Conservation (phyloP, 2,797 vertebrate species). For the Sitta carolinensis region DNA sequence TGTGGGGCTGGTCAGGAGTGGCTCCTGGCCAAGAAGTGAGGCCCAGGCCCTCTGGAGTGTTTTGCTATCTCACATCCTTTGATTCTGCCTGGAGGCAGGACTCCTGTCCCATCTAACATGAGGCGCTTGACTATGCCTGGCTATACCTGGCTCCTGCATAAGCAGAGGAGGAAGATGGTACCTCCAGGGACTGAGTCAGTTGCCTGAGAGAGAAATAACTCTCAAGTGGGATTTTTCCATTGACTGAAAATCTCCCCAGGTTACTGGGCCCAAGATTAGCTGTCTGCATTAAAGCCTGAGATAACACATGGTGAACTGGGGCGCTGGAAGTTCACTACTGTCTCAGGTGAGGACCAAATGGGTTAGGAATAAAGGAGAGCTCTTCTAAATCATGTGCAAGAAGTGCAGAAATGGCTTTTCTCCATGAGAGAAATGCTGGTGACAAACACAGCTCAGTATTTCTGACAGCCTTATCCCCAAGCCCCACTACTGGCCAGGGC, state of each 20-base stretch:
- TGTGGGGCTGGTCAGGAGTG: rapidly evolving
- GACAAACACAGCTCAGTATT: neutral
- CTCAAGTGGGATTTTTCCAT: neutral
- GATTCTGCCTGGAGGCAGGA: neutral
- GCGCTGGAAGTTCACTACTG: neutral
- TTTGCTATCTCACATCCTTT: neutral
- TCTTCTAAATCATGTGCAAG: neutral
- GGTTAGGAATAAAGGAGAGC: neutral
- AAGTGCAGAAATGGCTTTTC: neutral
- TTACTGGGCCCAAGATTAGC: neutral
- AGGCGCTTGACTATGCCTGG: neutral
- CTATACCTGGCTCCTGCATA: neutral
- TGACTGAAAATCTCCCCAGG: neutral
- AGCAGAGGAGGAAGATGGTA: neutral
- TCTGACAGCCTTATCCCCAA: neutral
- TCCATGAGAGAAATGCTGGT: neutral
- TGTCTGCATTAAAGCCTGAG: neutral
- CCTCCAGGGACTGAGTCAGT: neutral
- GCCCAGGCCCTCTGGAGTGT: neutral
- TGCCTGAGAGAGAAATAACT: neutral
- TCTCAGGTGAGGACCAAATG: rapidly evolving
- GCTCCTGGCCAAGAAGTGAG: neutral
- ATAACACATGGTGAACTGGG: no score
- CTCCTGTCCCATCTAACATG: neutral
- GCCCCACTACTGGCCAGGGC: neutral